Base-by-base conservation (phyloP, 1,140 invertebrate species). In the Drosophila insularis region DNA sequence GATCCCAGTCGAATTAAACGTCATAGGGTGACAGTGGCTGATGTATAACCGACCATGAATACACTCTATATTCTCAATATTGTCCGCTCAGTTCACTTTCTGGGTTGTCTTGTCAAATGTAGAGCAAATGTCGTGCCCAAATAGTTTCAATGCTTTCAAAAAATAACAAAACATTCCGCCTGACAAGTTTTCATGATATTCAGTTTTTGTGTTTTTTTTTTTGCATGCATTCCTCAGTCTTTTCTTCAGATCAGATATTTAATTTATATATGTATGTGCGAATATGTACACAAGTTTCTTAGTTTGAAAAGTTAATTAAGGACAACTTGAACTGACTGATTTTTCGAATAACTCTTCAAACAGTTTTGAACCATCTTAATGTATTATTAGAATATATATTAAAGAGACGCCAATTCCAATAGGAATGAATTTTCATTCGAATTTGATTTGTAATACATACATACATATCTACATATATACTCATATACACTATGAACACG, bases 191-290 rank as follows among this genome's bases (percentile, higher is more conserved):
- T 50, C 43, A 11, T 4, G 17, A 19, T 11, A 21, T 50, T 50
- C 17, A 27, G 4, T 35, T 35, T 35, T 35, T 35, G 1, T 32
- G 2, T 32, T 32, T 6, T 21, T 19, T 21, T 50, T 21, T 50
- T 50, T 21, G 17, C 43, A 21, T 50, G 43, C 43, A 19, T 21
- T 50, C 43, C 43, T 21, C 17, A 21, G 2, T 50, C 17, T 50
- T 21, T 50, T 50, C 17, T 50, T 21, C 43, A 50, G 43, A 50
- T 50, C 43, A 50, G 43, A 50, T 50, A 50, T 50, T 50, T 50
- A 50, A 50, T 50, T 8, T 46, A 19, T 17, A 46, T 17, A 19
- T 19, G 8, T 17, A 46, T 14, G 5, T 17, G 14, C 17, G 8
- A 2, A 46, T 17, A 5, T 46, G 7, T 14, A 46, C 6, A 46